Conservation (phyloP, 2,888 invertebrate genomes). For the Dyspetes luteomarginatus region DNA sequence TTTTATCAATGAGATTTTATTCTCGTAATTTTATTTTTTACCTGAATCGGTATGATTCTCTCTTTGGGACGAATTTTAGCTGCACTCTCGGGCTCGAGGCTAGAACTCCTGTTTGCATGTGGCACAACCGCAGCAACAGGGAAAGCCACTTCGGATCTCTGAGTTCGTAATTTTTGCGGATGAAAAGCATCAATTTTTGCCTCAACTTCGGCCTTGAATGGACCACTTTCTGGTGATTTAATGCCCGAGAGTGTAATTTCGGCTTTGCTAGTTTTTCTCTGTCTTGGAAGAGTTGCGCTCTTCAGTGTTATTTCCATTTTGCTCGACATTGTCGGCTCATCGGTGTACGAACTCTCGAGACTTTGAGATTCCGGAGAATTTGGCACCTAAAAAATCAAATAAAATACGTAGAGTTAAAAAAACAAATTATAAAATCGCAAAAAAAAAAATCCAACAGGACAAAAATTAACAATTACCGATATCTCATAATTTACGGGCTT, state of each 20-base stretch:
- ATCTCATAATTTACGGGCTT: conserved; percentile 71
- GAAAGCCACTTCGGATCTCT: conserved; percentile 86
- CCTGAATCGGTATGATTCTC: conserved; percentile 88
- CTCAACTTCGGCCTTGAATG: conserved; percentile 80
- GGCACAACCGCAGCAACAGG: conserved; percentile 84
- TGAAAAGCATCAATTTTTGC: conserved; percentile 80
- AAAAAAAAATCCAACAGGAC: background rate
- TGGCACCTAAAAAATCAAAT: conserved; percentile 65
- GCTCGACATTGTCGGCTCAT: conserved; percentile 84
- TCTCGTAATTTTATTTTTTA: conserved; percentile 52
- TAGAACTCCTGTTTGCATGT: conserved; percentile 83
- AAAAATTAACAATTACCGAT: conserved; percentile 68
- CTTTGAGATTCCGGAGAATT: conserved; percentile 68
- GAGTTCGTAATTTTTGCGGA: conserved; percentile 83
- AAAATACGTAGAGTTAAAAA: background rate
- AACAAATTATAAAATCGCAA: too few species aligned
- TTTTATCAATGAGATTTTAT: background rate
- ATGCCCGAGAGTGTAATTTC: conserved; percentile 86
- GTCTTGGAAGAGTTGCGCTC: conserved; percentile 87
- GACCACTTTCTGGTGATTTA: conserved; percentile 72
- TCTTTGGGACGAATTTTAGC: conserved; percentile 83
- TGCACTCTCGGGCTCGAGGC: conserved; percentile 85
- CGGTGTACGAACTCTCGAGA: conserved; percentile 66
- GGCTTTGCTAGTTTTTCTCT: conserved; percentile 87
- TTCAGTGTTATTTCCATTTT: conserved; percentile 88